A percentile compares a stretch with the other conserved stretches of the same genome.
Evolutionary conservation across 1,140 invertebrate genomes (phyloP).

Genomic region (Zaprionus ornatus): DNA sequence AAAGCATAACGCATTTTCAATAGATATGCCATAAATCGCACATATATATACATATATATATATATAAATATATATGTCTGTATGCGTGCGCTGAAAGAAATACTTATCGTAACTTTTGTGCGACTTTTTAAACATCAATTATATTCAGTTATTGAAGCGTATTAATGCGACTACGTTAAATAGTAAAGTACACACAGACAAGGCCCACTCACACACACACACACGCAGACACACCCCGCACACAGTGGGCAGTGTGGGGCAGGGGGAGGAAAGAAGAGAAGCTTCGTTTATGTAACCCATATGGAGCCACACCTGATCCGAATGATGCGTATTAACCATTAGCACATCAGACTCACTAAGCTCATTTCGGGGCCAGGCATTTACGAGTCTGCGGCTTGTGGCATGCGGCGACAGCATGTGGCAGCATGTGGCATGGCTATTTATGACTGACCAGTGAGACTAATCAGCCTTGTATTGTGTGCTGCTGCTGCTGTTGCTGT

Average conservation of each 20-base stretch:
- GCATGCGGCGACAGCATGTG: conserved; percentile 17
- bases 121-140: conserved; percentile 75
- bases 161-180: conserved; percentile 61
- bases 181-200: conserved; percentile 20
- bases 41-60: conserved; percentile 3
- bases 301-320: conserved; percentile 33
- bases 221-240: not conserved
- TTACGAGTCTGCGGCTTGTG: conserved; percentile 33
- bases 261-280: not conserved
- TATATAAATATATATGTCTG: conserved; percentile 21
- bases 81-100: conserved; percentile 25
- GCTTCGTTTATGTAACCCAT: conserved; percentile 2
- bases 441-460: conserved; percentile 30
- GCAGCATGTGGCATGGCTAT: conserved; percentile 5
- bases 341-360: conserved; percentile 30
- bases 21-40: conserved; percentile 26
- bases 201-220: not conserved
- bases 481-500: conserved; percentile 12
- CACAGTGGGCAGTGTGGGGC: too few species aligned
- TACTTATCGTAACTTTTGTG: conserved; percentile 74
- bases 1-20: conserved; percentile 58
- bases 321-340: conserved; percentile 40
- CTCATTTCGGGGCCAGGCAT: conserved; percentile 29
- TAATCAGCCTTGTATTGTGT: conserved; percentile 41
- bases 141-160: conserved; percentile 72